Conservation (phyloP, 2,888 invertebrate genomes). For the Iphiclides podalirius region DNA sequence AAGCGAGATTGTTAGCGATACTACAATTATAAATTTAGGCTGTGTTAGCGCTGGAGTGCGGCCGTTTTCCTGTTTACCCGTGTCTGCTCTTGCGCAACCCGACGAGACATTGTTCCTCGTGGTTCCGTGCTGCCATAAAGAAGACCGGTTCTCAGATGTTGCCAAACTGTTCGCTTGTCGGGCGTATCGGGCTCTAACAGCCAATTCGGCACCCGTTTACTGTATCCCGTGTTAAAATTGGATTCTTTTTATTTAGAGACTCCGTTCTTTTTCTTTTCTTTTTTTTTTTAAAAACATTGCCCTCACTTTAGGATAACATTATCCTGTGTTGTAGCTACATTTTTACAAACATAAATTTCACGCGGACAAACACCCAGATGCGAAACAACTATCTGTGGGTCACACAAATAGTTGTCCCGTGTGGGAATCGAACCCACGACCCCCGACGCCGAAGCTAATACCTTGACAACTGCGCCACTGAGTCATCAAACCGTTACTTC, state of each 20-base stretch:
- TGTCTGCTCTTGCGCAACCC: constrained; percentile 27
- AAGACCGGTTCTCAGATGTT: constrained; percentile 29
- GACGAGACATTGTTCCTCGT: constrained; percentile 28
- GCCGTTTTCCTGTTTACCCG: constrained; percentile 39
- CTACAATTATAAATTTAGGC: constrained; percentile 11
- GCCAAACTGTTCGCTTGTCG: constrained; percentile 29
- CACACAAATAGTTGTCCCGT: too few species aligned
- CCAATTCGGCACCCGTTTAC: neutral
- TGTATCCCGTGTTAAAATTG: neutral
- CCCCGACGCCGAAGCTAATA: too few species aligned
- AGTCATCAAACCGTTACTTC: too few species aligned
- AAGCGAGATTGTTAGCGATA: constrained; percentile 1
- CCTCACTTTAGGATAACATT: too few species aligned
- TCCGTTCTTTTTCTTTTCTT: neutral
- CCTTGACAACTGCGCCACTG: too few species aligned
- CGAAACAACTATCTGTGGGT: too few species aligned
- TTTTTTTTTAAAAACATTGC: neutral
- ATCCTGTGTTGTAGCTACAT: too few species aligned
- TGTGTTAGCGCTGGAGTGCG: constrained; percentile 17
- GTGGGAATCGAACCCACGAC: too few species aligned
- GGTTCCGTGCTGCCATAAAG: constrained; percentile 29
- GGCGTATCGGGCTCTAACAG: neutral
- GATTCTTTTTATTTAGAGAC: too few species aligned
- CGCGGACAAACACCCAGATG: too few species aligned
- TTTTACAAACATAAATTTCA: too few species aligned